Conservation (phyloP, 2,113 vertebrate species). For the Nesoenas mayeri region DNA sequence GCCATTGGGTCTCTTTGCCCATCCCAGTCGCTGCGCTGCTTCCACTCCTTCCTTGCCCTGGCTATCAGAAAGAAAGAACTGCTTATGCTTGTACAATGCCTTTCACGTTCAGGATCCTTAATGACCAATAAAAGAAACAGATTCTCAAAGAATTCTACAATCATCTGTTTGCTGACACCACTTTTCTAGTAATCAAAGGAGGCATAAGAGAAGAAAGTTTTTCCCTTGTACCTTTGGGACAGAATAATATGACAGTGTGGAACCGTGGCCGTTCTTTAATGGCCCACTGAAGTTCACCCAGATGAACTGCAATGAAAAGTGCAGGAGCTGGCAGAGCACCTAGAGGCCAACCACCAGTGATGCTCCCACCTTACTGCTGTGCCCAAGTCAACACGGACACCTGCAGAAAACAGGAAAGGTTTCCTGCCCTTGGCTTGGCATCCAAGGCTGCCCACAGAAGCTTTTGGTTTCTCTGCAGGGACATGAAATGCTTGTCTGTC, state of each 20-base stretch:
- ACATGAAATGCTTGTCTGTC: neutral
- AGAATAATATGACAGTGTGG: neutral
- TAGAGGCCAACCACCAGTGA: neutral
- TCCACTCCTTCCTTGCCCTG: neutral
- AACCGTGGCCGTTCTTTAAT: neutral
- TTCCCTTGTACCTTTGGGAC: neutral
- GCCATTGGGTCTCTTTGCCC: neutral
- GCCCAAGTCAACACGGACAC: fast-evolving
- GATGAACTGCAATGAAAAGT: neutral
- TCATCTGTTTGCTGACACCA: neutral
- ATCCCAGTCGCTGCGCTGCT: neutral
- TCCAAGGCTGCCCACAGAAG: neutral
- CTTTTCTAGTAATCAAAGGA: neutral
- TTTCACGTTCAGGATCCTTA: neutral
- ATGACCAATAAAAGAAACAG: neutral
- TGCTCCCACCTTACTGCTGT: neutral
- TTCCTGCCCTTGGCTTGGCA: neutral
- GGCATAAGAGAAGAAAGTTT: neutral
- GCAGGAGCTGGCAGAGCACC: neutral
- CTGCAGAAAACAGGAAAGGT: neutral
- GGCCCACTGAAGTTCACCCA: neutral
- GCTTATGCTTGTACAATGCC: neutral
- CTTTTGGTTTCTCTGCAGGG: neutral
- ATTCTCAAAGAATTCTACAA: neutral
- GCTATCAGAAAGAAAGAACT: neutral